Base-by-base conservation (phyloP, 2,113 vertebrate genomes). In the Atherinomorus stipes region DNA sequence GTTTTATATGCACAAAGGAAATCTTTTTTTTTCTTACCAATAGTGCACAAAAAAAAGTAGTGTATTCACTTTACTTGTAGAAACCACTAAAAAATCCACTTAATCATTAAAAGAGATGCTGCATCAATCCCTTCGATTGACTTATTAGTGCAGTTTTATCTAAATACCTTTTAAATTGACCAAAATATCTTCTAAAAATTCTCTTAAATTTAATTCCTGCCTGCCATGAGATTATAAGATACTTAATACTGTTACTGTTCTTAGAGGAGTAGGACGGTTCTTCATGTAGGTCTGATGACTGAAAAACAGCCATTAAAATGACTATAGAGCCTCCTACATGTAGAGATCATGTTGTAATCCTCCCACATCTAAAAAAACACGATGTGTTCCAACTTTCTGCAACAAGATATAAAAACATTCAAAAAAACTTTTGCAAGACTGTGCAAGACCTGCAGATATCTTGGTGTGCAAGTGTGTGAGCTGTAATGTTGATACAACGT, bases 401-500 rank as follows among this genome's bases (percentile, higher is more conserved):
- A 38, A 59, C 66, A 42, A 76, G 38, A 64, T 23, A 49, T 7
- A 54, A 64, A 52, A 37, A 23, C 47, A 69, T 11, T 22, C 8
- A 65, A 23, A 54, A 42, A 51, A 11, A 15, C 25, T 67, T 72
- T 61, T 59, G 34, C 37, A 53, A 62, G 47, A 44, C 10, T 65
- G 38, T 50, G 44, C 28, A 53, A 66, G 47, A n/a, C 19, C 16
- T 37, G 21, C 16, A 72, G 42, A 54, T 60, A 49, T 15, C 44
- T 22, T n/a, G 25, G 28, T 59, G 64, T 51, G 47, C 56, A 25
- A 34, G 1, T 72, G 34, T 45, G 51, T 49, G 64, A 26, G 51
- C 1, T 16, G 52, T 87, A 77, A 88, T 78, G 82, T 62, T 80
- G 70, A 86, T 85, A 44, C 58, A 50, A 65, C 61, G 68, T 68